Conservation (phyloP, 2,113 vertebrate genomes). For the Leptosomus discolor region DNA sequence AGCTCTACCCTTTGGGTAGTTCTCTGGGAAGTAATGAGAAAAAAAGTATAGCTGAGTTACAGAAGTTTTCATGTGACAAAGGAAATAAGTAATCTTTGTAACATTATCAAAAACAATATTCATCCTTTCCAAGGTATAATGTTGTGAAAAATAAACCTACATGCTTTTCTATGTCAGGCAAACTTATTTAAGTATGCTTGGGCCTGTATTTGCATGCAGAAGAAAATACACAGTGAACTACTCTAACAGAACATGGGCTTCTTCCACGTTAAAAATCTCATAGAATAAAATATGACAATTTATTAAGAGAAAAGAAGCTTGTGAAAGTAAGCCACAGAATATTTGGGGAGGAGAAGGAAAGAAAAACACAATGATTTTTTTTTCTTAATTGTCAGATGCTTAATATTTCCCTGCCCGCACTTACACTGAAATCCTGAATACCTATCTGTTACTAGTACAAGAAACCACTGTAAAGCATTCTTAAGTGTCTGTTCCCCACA, state of each 20-base stretch:
- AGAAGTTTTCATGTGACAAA: background rate
- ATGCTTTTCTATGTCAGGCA: background rate
- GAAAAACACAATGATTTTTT: background rate
- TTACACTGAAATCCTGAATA: background rate
- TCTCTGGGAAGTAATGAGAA: background rate
- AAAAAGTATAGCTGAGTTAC: rapidly evolving
- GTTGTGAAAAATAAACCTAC: background rate
- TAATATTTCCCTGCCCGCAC: background rate
- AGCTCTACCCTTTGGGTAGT: background rate
- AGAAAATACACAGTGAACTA: background rate
- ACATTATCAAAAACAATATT: background rate
- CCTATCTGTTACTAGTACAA: background rate
- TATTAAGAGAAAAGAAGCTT: background rate
- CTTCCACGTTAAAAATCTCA: background rate
- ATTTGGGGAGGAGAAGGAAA: background rate
- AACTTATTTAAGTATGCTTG: background rate
- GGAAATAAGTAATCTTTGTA: background rate
- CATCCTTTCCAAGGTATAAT: background rate
- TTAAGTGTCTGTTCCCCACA: background rate
- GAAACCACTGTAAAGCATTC: background rate
- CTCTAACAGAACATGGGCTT: background rate
- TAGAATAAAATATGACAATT: background rate
- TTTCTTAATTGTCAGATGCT: background rate
- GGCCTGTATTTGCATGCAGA: background rate
- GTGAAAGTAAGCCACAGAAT: background rate